Evolutionary conservation across 2,113 vertebrate genomes (phyloP).

Genomic region (Caretta caretta): DNA sequence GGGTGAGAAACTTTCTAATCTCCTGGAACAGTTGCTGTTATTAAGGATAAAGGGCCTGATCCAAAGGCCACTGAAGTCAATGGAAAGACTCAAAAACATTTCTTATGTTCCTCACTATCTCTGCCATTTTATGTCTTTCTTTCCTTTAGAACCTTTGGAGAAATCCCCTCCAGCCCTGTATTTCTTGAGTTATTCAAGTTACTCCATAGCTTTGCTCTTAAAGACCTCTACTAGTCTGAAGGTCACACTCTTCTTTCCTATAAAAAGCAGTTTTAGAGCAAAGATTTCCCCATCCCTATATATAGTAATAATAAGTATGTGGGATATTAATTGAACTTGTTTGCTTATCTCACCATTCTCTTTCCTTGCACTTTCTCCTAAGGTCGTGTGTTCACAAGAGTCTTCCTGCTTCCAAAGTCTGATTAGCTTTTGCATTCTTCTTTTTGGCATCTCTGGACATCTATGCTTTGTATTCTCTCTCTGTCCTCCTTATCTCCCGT

Average conservation of each 20-base stretch:
- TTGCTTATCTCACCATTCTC: not conserved
- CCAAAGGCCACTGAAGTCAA: not conserved
- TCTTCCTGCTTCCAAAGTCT: not conserved
- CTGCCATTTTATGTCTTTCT: not conserved
- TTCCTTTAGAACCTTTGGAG: not conserved
- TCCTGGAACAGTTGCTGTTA: conserved; percentile 18
- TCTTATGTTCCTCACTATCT: not conserved
- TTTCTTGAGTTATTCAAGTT: not conserved
- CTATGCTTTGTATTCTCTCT: not conserved
- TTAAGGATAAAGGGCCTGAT: not conserved
- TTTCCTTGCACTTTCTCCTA: not conserved
- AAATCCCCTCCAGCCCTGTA: not conserved
- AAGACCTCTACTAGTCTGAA: not conserved
- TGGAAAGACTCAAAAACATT: conserved; percentile 8
- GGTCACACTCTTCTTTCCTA: not conserved
- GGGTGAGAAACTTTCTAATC: not conserved
- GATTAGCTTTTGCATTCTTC: not conserved
- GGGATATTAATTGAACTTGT: not conserved
- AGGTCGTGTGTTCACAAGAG: not conserved
- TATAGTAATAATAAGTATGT: not conserved
- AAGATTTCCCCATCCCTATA: not conserved
- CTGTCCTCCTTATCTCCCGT: not conserved
- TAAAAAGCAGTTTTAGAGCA: not conserved
- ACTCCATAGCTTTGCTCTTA: not conserved
- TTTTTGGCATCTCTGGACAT: no score